Conservation (phyloP, 2,888 invertebrate genomes). For the Leucania comma region DNA sequence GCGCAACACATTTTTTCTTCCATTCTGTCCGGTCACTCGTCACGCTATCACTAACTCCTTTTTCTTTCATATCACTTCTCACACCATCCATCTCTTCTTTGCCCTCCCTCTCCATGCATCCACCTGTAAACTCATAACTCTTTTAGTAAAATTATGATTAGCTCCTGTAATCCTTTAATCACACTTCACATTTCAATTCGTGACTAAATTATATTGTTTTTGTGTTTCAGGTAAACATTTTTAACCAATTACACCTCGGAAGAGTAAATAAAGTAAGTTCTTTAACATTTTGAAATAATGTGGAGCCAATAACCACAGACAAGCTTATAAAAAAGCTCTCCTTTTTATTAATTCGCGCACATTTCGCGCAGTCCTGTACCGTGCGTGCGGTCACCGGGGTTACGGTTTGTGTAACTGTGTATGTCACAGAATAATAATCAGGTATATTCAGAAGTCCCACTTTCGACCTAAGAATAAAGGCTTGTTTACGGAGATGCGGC, state of each 20-base stretch:
- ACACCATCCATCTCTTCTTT: too few relatives aligned
- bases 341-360: constrained; percentile 28
- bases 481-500: too few relatives aligned
- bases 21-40: too few relatives aligned
- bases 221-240: constrained; percentile 33
- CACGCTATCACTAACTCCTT: too few relatives aligned
- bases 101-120: too few relatives aligned
- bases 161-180: too few relatives aligned
- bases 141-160: too few relatives aligned
- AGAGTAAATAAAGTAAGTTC: constrained; percentile 15
- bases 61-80: too few relatives aligned
- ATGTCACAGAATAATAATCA: not conserved
- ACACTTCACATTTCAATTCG: not conserved
- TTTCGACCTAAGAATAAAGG: not conserved
- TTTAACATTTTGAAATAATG: not conserved
- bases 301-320: not conserved
- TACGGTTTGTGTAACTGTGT: not conserved
- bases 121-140: too few relatives aligned
- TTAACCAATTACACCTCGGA: not conserved
- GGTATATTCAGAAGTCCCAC: constrained; percentile 1
- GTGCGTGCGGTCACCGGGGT: constrained; percentile 17
- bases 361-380: not conserved
- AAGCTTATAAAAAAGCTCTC: not conserved
- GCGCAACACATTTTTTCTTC: too few relatives aligned
- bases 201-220: not conserved